phyloP scores from a whole-genome alignment of 2,888 invertebrate genomes.

The Mythimna ferrago region DNA sequence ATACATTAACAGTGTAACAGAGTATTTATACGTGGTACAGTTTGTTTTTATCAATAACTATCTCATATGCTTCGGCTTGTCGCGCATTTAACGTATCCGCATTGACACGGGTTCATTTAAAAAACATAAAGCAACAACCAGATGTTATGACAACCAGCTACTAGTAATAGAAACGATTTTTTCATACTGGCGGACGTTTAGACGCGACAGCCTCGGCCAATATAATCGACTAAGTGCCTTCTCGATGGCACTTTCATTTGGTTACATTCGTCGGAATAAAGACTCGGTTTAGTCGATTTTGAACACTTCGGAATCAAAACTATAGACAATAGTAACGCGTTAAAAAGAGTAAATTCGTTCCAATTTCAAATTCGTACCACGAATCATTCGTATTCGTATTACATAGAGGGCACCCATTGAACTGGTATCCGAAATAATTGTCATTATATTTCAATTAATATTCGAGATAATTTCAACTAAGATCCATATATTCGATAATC shows the following conservation, averaged over 20 bases:
- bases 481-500: neutral
- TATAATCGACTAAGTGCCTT: constrained; percentile 44
- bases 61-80: neutral
- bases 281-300: constrained; percentile 32
- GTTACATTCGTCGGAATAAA: constrained; percentile 28
- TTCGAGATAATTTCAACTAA: neutral
- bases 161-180: neutral
- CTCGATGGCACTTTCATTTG: constrained; percentile 54
- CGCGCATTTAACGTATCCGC: constrained; percentile 21
- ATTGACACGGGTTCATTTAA: neutral
- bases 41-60: constrained; percentile 48
- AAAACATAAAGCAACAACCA: neutral
- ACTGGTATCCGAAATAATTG: constrained; percentile 27
- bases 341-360: constrained; percentile 58
- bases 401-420: constrained; percentile 23
- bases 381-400: constrained; percentile 25
- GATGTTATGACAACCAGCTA: neutral
- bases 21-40: constrained; percentile 76
- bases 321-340: constrained; percentile 41
- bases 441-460: neutral
- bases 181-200: constrained; percentile 2
- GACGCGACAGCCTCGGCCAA: constrained; percentile 5
- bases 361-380: constrained; percentile 48
- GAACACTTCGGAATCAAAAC: constrained; percentile 39
- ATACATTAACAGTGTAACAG: constrained; percentile 81